Conservation (phyloP, 1,140 invertebrate genomes). For the Eriosoma lanigerum region DNA sequence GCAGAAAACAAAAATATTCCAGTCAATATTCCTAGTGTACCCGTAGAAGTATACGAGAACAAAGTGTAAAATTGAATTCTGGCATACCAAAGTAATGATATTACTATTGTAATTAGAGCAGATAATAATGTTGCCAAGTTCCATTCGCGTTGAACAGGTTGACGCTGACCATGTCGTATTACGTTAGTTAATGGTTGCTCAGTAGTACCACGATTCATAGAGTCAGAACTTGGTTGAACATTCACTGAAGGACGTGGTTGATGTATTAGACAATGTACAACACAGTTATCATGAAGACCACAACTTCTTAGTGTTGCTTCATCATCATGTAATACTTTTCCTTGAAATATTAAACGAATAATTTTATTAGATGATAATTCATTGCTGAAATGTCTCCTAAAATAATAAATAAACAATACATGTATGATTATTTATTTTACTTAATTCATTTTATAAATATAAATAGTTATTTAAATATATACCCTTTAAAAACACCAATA, state of each 20-base stretch:
- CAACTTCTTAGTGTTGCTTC: slow-evolving; percentile 72
- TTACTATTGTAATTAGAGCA: slow-evolving; percentile 58
- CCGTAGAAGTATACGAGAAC: slow-evolving; percentile 67
- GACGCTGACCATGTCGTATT: slow-evolving; percentile 57
- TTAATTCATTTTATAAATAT: slow-evolving; percentile 3
- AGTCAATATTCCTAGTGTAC: slow-evolving; percentile 65
- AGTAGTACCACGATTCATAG: slow-evolving; percentile 55
- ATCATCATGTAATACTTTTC: slow-evolving; percentile 78
- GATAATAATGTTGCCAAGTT: slow-evolving; percentile 60
- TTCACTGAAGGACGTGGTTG: slow-evolving; percentile 59
- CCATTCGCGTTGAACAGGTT: slow-evolving; percentile 56
- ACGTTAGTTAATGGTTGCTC: slow-evolving; percentile 58
- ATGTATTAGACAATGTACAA: slow-evolving; percentile 83
- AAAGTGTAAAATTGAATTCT: slow-evolving; percentile 66
- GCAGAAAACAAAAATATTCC: slow-evolving; percentile 64
- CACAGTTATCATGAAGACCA: slow-evolving; percentile 82
- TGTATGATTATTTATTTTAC: not conserved
- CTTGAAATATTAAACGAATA: slow-evolving; percentile 84
- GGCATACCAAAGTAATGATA: slow-evolving; percentile 67
- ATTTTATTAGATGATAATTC: slow-evolving; percentile 76
- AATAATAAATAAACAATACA: slow-evolving; percentile 56
- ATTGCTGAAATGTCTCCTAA: slow-evolving; percentile 76
- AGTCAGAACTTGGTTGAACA: slow-evolving; percentile 53
- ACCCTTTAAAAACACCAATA: slow-evolving; percentile 87
- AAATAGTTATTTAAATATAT: slow-evolving; percentile 52